phyloP scores from a whole-genome alignment of 2,888 invertebrate genomes.

The Drosophila sordidula region DNA sequence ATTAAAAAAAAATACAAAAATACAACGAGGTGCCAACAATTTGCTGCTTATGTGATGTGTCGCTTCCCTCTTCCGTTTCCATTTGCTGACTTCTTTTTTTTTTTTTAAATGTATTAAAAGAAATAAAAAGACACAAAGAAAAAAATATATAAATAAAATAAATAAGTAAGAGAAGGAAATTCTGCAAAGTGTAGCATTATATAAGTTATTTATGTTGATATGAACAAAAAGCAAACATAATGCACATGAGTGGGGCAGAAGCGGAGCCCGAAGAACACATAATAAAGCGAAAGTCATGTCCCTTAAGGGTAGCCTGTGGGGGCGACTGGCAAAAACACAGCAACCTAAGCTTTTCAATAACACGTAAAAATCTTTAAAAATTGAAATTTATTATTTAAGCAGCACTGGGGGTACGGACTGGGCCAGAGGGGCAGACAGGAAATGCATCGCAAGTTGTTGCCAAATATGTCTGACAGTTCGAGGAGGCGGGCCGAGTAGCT shows the following conservation, averaged over 20 bases:
- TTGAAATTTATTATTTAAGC: slow-evolving; percentile 77
- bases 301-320: slow-evolving; percentile 58
- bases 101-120: slow-evolving; percentile 55
- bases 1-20: slow-evolving; percentile 43
- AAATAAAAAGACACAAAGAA: slow-evolving; percentile 22
- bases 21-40: slow-evolving; percentile 58
- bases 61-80: slow-evolving; percentile 4
- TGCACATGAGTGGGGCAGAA: slow-evolving; percentile 53
- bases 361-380: slow-evolving; percentile 73
- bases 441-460: slow-evolving; percentile 61
- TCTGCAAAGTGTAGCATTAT: slow-evolving; percentile 67
- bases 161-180: slow-evolving; percentile 45
- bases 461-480: slow-evolving; percentile 52
- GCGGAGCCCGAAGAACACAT: slow-evolving; percentile 46
- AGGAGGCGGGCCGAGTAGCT: slow-evolving; percentile 1
- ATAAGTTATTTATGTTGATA: slow-evolving; percentile 75
- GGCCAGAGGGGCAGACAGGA: slow-evolving; percentile 37
- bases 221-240: slow-evolving; percentile 72
- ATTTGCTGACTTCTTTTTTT: slow-evolving; percentile 8
- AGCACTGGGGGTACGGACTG: slow-evolving; percentile 19
- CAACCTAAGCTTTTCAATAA: slow-evolving; percentile 72
- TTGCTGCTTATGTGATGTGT: slow-evolving; percentile 47
- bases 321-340: slow-evolving; percentile 26
- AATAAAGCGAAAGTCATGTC: slow-evolving; percentile 78
- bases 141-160: slow-evolving; percentile 10